phyloP scores from a whole-genome alignment of 1,140 invertebrate species.

The Hycleus cichorii region DNA sequence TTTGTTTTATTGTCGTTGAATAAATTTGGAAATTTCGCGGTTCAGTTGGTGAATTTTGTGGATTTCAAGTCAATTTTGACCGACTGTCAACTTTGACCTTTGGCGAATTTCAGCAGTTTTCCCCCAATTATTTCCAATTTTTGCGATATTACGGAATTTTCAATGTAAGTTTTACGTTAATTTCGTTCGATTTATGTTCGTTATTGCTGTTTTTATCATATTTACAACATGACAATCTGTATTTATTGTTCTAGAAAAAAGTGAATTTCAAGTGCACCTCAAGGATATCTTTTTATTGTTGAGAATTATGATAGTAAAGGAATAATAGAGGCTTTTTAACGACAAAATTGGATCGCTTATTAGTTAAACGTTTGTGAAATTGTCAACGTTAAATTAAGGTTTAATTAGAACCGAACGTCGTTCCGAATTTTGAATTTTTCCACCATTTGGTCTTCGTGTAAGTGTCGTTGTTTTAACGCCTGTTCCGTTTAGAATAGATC shows the following conservation, averaged over 20 bases:
- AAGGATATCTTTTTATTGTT: constrained; percentile 26
- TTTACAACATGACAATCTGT: constrained; percentile 10
- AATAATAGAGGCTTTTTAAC: too few species aligned
- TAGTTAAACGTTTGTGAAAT: too few species aligned
- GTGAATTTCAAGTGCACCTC: constrained; percentile 38
- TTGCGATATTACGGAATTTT: too few species aligned
- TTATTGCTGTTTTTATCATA: background rate
- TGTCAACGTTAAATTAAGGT: too few species aligned
- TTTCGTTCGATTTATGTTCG: background rate
- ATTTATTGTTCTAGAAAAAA: constrained; percentile 24
- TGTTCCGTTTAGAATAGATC: too few species aligned
- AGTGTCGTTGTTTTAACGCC: too few species aligned
- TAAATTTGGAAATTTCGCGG: background rate
- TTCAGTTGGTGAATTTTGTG: background rate
- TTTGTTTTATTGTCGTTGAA: too few species aligned
- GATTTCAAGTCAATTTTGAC: background rate
- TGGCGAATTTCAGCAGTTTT: constrained; percentile 10
- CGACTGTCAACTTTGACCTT: constrained; percentile 37
- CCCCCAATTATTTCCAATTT: background rate
- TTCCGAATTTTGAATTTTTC: too few species aligned
- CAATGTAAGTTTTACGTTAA: background rate
- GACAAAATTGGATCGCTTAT: too few species aligned
- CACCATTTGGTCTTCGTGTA: too few species aligned
- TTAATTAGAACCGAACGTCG: too few species aligned
- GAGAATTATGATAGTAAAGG: too few species aligned